A percentile compares a stretch with the other conserved stretches of the same genome.
Evolutionary conservation across 2,888 invertebrate species (phyloP).

Genomic region (Euplexia lucipara): DNA sequence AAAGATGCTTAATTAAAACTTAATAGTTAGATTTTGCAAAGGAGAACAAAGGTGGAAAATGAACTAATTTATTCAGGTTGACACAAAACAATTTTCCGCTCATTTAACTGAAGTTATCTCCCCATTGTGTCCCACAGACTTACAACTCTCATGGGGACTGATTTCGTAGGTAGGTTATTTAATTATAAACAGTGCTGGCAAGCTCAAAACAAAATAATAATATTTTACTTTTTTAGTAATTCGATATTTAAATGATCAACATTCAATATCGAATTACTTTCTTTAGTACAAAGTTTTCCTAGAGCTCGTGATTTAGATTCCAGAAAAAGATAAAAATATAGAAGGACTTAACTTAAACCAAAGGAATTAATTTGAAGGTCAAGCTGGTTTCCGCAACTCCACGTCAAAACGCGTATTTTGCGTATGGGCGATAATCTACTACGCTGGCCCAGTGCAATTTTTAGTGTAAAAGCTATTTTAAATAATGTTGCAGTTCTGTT

Average conservation of each 20-base stretch:
- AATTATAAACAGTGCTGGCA: not conserved
- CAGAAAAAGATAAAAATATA: not conserved
- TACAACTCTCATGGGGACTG: not conserved
- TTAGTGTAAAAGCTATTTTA: no score
- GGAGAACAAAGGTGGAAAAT: not conserved
- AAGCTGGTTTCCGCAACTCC: no score
- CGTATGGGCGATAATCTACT: no score
- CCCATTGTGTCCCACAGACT: not conserved
- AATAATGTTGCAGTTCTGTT: no score
- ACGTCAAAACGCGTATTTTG: no score
- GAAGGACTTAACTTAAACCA: not conserved
- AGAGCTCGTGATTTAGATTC: not conserved
- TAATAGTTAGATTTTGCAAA: not conserved
- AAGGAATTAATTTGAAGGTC: not conserved
- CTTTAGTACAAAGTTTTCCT: not conserved
- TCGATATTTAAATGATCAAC: no score
- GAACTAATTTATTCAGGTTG: conserved; percentile 16
- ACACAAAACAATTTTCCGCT: conserved; percentile 9
- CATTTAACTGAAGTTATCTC: not conserved
- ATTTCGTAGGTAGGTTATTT: not conserved
- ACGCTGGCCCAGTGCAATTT: no score
- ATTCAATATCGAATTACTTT: conserved; percentile 4
- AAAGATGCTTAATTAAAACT: not conserved
- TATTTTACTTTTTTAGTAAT: no score
- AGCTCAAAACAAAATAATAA: not conserved